Percentiles rank a stretch among this genome's conserved stretches.
Conservation (phyloP, 2,888 invertebrate genomes). For the Fragum sueziense region DNA sequence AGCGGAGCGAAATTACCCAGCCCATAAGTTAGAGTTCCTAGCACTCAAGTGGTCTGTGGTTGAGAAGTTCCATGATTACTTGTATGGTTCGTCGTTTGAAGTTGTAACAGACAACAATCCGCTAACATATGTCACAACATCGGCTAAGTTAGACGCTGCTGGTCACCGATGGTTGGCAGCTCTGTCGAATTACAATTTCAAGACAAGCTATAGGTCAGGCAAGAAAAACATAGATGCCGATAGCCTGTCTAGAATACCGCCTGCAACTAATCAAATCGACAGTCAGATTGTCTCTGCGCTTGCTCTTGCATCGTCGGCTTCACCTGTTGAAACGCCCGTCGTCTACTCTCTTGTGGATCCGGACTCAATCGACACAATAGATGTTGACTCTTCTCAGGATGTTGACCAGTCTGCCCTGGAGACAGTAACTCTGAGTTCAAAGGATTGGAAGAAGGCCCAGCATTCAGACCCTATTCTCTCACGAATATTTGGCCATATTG, state of each 20-base stretch:
- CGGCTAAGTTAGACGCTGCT: slow-evolving; percentile 20
- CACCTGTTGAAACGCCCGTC: not conserved
- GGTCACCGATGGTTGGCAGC: slow-evolving; percentile 19
- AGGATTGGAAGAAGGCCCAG: not conserved
- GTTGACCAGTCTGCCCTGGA: not conserved
- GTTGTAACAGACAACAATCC: too few relatives aligned
- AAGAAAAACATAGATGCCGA: not conserved
- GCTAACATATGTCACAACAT: slow-evolving; percentile 5
- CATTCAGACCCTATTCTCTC: not conserved
- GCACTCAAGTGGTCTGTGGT: too few relatives aligned
- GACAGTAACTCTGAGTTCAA: not conserved
- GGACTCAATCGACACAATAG: not conserved
- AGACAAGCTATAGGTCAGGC: not conserved
- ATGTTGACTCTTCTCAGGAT: not conserved
- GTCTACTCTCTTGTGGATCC: not conserved
- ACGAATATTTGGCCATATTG: slow-evolving; percentile 1
- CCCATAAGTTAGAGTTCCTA: too few relatives aligned
- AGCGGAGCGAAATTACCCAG: too few relatives aligned
- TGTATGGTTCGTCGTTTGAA: slow-evolving; percentile 8
- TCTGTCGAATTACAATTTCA: slow-evolving; percentile 10
- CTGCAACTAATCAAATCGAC: not conserved
- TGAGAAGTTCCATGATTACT: slow-evolving; percentile 8
- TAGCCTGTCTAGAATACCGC: not conserved
- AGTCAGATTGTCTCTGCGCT: not conserved
- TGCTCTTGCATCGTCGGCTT: not conserved